Evolutionary conservation across 2,888 invertebrate genomes (phyloP), one percentile per base, ranked within the genome.

Genomic region (Lutraria lutraria): DNA sequence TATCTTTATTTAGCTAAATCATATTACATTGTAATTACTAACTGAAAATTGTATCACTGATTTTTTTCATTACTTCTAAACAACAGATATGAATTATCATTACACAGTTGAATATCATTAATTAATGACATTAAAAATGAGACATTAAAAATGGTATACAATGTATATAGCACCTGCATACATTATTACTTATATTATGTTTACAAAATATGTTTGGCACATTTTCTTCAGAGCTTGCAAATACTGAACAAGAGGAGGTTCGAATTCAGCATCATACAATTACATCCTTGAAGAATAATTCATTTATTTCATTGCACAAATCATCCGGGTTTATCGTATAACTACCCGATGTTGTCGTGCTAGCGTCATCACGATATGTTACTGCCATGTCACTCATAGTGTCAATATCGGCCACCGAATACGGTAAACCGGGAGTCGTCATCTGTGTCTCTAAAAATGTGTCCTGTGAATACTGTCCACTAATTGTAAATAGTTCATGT

Each of bases 321-420:
- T 96, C 96, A 76, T 96, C 95, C 0, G 96, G 95, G 92, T 96
- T 96, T 81, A 96, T 96, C 8, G 95, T 95, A 91, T 96, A 96
- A 89, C 95, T 95, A 13, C 96, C 96, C 10, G 96, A 96, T 10
- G 95, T 96, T 68, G 95, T 95, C 12, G 95, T 95, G 86, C 94
- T 94, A 63, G 93, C 94, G 80, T 94, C 94, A 83, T 95, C 95
- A 29, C 94, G 93, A 83, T 92, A 90, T n/a, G 92, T 93, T 3
- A 89, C 88, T 0, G 91, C 93, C 89, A 92, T 93, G 87, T 93
- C 93, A 92, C 93, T 93, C 81, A 94, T 93, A 25, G 94, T 94
- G 53, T 94, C 93, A 89, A 95, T 93, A 90, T 95, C 95, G n/a
- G 90, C 91, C 43, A 95, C 76, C 8, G 95, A 95, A 90, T 95